Percentiles rank a stretch among this genome's conserved stretches.
Conservation (phyloP, 2,113 vertebrate genomes). For the Archilochus colubris region DNA sequence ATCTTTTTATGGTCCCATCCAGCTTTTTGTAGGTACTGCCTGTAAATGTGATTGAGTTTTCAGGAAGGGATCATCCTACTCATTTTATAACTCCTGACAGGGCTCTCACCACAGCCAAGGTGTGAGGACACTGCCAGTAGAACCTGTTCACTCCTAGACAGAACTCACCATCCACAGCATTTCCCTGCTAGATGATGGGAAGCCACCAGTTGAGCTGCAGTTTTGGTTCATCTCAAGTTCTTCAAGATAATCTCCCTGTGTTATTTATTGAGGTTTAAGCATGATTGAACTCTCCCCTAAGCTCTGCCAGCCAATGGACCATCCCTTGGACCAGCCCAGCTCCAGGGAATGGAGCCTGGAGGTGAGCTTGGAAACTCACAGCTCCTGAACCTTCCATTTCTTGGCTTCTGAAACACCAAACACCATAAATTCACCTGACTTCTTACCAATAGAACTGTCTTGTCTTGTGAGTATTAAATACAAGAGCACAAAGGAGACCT, state of each 20-base stretch:
- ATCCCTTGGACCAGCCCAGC: background rate
- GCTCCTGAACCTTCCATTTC: background rate
- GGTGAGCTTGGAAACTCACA: background rate
- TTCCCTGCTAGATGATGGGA: background rate
- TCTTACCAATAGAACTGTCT: background rate
- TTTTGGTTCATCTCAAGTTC: background rate
- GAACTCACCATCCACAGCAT: background rate
- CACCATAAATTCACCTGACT: background rate
- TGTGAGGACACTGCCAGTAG: background rate
- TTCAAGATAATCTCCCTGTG: background rate
- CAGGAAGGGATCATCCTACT: background rate
- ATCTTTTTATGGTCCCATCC: background rate
- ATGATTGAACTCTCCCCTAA: background rate
- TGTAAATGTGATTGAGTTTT: background rate
- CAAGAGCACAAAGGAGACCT: background rate
- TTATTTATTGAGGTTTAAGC: background rate
- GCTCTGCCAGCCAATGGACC: background rate
- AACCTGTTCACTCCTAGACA: background rate
- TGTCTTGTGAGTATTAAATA: background rate
- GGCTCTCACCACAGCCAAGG: background rate
- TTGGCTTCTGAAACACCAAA: background rate
- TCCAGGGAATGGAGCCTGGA: background rate
- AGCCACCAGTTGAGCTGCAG: background rate
- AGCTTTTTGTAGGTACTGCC: background rate
- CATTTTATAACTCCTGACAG: background rate